These are phyloP conservation scores for Palythoa caribaeorum DNA, from an alignment of 92 coral and sea anemone species.

Conservation along the genomic window DNA sequence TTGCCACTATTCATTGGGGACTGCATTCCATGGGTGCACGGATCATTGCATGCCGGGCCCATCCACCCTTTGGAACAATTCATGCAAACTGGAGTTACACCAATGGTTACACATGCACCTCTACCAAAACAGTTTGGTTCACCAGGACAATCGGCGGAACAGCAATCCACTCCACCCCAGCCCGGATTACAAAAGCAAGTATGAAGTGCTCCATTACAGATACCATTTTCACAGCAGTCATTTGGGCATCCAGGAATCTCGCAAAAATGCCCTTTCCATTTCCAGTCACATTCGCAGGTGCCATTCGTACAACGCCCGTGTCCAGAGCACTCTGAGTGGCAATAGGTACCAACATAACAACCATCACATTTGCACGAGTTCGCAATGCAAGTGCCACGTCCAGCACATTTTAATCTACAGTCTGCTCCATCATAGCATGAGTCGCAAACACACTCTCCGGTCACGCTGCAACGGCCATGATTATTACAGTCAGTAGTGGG, in stretches of 20 bases:
- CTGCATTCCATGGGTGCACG: constrained; percentile 69
- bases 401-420: constrained; percentile 69
- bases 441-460: constrained; percentile 70
- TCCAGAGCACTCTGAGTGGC: constrained; percentile 74
- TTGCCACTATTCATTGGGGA: constrained; percentile 72
- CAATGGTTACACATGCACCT: constrained; percentile 55
- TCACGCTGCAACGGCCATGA: constrained; percentile 66
- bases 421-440: constrained; percentile 69
- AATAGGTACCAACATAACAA: constrained; percentile 67
- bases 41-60: constrained; percentile 78
- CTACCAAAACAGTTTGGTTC: constrained; percentile 74
- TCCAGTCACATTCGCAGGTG: constrained; percentile 53
- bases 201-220: constrained; percentile 72
- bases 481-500: constrained; percentile 62
- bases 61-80: constrained; percentile 77
- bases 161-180: constrained; percentile 69
- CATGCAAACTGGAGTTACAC: constrained; percentile 44
- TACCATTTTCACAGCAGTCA: constrained; percentile 73
- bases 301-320: constrained; percentile 60
- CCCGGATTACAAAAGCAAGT: constrained; percentile 78
- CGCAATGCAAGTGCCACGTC: constrained; percentile 63
- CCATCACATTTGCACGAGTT: constrained; percentile 57
- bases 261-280: constrained; percentile 71
- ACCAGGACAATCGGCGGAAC: constrained; percentile 72
- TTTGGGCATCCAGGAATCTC: constrained; percentile 72